Evolutionary conservation across 2,888 invertebrate genomes (phyloP), one percentile per base, ranked within the genome.

Genomic region (Galeopsomyia nigrocyanea): DNA sequence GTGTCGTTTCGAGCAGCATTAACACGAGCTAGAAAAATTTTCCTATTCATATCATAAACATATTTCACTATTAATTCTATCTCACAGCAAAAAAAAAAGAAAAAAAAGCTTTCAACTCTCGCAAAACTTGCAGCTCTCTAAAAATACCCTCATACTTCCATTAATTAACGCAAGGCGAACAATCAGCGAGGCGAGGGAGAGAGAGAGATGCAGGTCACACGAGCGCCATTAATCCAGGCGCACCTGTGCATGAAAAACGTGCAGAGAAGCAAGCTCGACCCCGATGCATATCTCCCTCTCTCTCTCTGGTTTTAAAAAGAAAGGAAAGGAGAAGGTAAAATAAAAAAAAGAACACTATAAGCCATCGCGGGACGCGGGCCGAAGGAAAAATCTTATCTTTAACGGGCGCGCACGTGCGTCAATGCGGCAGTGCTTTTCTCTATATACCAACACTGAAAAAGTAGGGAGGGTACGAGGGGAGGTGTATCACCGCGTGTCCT

Each of bases 361-460:
- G 39, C 14, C 46, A 31, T n/a, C 57, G 31, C 49, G 31, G 7
- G n/a, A n/a, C n/a, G n/a, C n/a, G 5, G 19, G 26, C 9, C 19
- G 9, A 13, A n/a, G 31, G 26, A 14, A 26, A 16, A 31, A 21
- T 16, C 31, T 57, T 31, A 39, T 39, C 39, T 39, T 39, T 39
- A 39, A 39, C 39, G 39, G 10, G 1, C 19, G 51, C 26, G 67
- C 71, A 61, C 71, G 62, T 71, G 71, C 71, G 67, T 67, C 62
- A 50, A 62, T 62, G 69, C 69, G 5, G 47, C 68, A 62, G 62
- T 68, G 64, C 53, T 53, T 70, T 71, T 71, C 71, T 71, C 65
- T 65, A 47, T 55, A 21, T 13, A 49, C n/a, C n/a, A n/a, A n/a
- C 13, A 39, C 1, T 26, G 3, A 5, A 26, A 26, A 26, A 5